Conservation (phyloP, 2,113 vertebrate genomes). For the Aptenodytes forsteri region DNA sequence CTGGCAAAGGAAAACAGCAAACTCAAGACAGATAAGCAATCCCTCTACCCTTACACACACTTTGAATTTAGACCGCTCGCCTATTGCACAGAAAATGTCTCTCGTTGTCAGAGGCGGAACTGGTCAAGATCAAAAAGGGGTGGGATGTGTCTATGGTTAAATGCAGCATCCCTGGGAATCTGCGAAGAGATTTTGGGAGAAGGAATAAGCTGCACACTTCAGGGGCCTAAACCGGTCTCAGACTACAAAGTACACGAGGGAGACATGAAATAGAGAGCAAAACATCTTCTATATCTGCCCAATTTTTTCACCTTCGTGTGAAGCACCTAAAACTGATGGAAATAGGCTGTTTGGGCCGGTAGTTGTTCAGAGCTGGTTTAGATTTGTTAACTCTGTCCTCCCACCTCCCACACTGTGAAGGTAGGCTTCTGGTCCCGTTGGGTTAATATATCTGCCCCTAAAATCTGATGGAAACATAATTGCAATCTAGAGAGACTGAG, state of each 20-base stretch:
- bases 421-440: neutral
- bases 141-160: neutral
- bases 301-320: neutral
- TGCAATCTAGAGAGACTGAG: neutral
- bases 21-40: neutral
- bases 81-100: neutral
- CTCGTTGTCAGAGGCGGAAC: neutral
- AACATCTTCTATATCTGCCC: neutral
- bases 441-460: neutral
- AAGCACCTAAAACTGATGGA: fast-evolving
- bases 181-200: neutral
- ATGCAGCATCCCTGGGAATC: neutral
- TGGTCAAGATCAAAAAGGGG: neutral
- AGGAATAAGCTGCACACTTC: neutral
- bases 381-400: neutral
- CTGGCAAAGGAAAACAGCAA: neutral
- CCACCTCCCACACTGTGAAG: neutral
- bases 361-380: neutral
- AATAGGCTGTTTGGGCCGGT: neutral
- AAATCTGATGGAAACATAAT: neutral
- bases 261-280: neutral
- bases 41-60: neutral
- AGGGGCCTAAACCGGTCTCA: neutral
- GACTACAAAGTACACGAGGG: neutral
- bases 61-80: neutral